Evolutionary conservation across 2,113 vertebrate species (phyloP).

Genomic region (Opisthocomus hoazin): DNA sequence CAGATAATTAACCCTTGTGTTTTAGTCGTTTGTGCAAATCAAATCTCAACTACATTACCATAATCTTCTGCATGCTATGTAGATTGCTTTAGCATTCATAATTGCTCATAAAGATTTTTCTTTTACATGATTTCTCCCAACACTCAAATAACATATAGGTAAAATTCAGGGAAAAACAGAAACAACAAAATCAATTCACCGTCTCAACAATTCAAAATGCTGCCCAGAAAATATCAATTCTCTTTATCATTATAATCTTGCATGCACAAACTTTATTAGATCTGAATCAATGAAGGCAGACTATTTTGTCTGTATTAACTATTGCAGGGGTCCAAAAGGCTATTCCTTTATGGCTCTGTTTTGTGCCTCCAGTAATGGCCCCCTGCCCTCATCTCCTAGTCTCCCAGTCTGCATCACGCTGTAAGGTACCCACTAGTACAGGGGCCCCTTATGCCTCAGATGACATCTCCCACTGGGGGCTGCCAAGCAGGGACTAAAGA

Average conservation of each 20-base stretch:
- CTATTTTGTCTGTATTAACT: background rate
- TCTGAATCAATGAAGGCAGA: background rate
- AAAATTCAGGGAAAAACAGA: background rate
- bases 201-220: background rate
- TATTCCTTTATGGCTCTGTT: background rate
- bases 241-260: background rate
- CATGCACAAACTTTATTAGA: background rate
- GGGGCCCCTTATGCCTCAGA: background rate
- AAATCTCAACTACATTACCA: background rate
- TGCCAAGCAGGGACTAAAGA: background rate
- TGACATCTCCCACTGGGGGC: background rate
- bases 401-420: no score
- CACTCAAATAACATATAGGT: rapidly evolving
- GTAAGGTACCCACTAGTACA: background rate
- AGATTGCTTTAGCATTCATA: background rate
- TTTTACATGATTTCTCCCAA: background rate
- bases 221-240: background rate
- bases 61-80: background rate
- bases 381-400: no score
- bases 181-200: background rate
- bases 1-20: conserved; percentile 14
- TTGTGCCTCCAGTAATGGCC: rapidly evolving
- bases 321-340: background rate
- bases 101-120: background rate
- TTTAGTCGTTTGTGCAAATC: background rate